phyloP scores from a whole-genome alignment of 92 coral and sea anemone genomes.

The Pocillopora grandis region DNA sequence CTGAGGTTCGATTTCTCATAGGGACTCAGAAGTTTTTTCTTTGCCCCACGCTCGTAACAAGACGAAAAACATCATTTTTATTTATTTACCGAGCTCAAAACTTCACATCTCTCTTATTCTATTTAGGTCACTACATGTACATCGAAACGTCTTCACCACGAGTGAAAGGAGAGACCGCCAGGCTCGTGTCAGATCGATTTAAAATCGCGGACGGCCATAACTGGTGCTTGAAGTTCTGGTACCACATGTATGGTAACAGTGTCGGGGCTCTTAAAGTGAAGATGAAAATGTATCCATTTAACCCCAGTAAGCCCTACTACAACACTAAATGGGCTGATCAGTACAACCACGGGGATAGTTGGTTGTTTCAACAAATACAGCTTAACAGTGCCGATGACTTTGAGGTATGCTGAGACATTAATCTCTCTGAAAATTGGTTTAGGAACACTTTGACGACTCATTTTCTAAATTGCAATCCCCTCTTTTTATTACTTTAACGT shows the following conservation, averaged over 20 bases:
- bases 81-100: too few species aligned
- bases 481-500: too few species aligned
- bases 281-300: constrained; percentile 46
- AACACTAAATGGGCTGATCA: constrained; percentile 37
- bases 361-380: constrained; percentile 72
- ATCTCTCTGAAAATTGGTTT: not conserved
- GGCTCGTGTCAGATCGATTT: constrained; percentile 82
- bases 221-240: constrained; percentile 94
- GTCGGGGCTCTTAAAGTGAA: constrained; percentile 73
- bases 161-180: constrained; percentile 69
- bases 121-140: constrained; percentile 62
- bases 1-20: too few species aligned
- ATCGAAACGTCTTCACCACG: constrained; percentile 89
- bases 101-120: too few species aligned
- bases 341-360: constrained; percentile 77
- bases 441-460: not conserved
- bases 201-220: constrained; percentile 60
- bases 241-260: constrained; percentile 89
- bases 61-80: too few species aligned
- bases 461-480: too few species aligned
- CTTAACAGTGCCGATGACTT: constrained; percentile 82
- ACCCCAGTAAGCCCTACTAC: constrained; percentile 52
- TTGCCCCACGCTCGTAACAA: too few species aligned
- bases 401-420: constrained; percentile 62
- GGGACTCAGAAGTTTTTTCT: too few species aligned